Evolutionary conservation across 2,888 invertebrate genomes (phyloP).

Genomic region (Aphidius colemani): DNA sequence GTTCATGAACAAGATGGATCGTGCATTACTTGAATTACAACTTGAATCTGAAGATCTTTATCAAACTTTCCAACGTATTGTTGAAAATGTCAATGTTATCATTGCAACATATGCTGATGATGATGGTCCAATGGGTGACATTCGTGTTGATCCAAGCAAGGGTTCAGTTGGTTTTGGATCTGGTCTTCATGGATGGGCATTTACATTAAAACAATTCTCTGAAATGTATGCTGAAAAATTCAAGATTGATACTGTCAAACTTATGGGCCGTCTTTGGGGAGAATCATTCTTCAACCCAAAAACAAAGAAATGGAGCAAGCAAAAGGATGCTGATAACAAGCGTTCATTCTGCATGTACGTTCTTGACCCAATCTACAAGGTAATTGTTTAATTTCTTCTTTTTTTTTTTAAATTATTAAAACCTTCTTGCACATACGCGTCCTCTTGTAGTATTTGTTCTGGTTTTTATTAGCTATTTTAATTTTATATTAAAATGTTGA

Average conservation of each 20-base stretch:
- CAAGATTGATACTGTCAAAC: conserved; percentile 94
- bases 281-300: conserved; percentile 98
- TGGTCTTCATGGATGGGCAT: conserved; percentile 99
- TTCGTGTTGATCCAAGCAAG: conserved; percentile 95
- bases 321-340: conserved; percentile 88
- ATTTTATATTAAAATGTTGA: conserved; percentile 21
- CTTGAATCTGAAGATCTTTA: conserved; percentile 95
- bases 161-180: conserved; percentile 99
- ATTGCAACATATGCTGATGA: conserved; percentile 99
- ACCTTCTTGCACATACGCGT: conserved; percentile 29
- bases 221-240: conserved; percentile 99
- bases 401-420: conserved; percentile 26
- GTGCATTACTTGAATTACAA: conserved; percentile 96
- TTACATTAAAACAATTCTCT: conserved; percentile 98
- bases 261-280: conserved; percentile 98
- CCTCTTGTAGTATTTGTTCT: conserved; percentile 19
- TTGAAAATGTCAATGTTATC: conserved; percentile 99
- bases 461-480: neutral
- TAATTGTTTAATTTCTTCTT: conserved; percentile 49
- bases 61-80: conserved; percentile 99
- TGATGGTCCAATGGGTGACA: conserved; percentile 98
- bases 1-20: conserved; percentile 99
- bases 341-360: conserved; percentile 99
- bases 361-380: conserved; percentile 98
- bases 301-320: conserved; percentile 98